Base-by-base conservation (phyloP, 2,888 invertebrate species). In the Eucriotettix oculatus region DNA sequence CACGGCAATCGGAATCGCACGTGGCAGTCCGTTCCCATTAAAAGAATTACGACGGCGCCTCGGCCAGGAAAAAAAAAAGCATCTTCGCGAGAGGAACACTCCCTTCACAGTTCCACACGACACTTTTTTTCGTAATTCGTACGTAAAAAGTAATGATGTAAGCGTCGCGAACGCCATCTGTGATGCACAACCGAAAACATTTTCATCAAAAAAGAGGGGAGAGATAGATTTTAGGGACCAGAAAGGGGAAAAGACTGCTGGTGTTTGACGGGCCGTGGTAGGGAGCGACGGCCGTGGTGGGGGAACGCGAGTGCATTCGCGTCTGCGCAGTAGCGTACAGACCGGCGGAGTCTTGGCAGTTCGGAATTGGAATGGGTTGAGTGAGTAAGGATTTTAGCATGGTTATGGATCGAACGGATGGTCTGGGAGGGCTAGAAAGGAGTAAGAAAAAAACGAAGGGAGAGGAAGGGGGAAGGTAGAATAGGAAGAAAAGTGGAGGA, bases 331-430 rank as follows among this genome's bases (percentile, higher is more conserved):
- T 53, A 42, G 17, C 58, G 16, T 52, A 29, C 12, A 16, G 40
- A 16, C 11, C 16, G 16, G 17, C 41, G 10, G 52, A 17, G 54
- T 54, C 59, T 55, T 59, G 59, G 54, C 59, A 59, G 61, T 61
- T 61, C 44, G 52, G 56, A 61, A 61, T 60, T 59, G 61, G 58
- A 61, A 61, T 61, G 61, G 58, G 61, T 61, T 61, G 61, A 58
- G 58, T 17, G 56, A 55, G 58, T 53, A 48, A 55, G 58, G 43
- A 42, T 53, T 52, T 29, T 14, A 54, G 60, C 43, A 29, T 10
- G 52, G 52, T 59, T 61, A 61, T 61, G 61, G 61, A 61, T 61
- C 56, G 61, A 61, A 58, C 58, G 58, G 60, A 60, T 60, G 60
- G 59, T 59, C 55, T 56, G 59, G 59, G 44, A 58, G 52, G 58